These are phyloP conservation scores for Globodera ellingtonae DNA, from an alignment of 1,140 invertebrate genomes.

Conservation along the genomic window DNA sequence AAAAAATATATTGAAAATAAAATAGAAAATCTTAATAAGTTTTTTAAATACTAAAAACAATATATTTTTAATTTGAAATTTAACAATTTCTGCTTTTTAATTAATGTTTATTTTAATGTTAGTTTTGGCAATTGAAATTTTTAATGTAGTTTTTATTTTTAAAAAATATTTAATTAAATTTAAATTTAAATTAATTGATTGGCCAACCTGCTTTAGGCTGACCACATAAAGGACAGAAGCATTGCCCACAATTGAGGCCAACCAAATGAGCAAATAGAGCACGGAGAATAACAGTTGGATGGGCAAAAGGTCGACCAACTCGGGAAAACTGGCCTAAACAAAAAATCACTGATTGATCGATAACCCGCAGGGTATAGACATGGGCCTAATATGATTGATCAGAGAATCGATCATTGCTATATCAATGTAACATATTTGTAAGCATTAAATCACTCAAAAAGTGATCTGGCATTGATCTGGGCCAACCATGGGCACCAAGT, in stretches of 20 bases:
- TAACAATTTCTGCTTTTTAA: no score
- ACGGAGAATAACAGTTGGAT: conserved; percentile 59
- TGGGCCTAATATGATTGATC: no score
- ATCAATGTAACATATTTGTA: no score
- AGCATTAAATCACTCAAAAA: no score
- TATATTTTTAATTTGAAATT: conserved; percentile 6
- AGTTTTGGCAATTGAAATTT: not conserved
- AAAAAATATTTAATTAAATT: conserved; percentile 14
- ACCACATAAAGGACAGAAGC: conserved; percentile 62
- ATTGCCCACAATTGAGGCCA: conserved; percentile 58
- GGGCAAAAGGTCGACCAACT: conserved; percentile 51
- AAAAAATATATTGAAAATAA: no score
- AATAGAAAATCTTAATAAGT: no score
- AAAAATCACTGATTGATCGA: not conserved
- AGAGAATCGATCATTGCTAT: no score
- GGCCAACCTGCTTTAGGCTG: conserved; percentile 59
- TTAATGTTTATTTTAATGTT: no score
- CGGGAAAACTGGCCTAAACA: conserved; percentile 48
- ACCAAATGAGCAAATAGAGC: conserved; percentile 61
- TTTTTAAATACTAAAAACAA: not conserved
- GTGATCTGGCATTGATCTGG: no score
- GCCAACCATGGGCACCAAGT: no score
- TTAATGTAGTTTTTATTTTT: not conserved
- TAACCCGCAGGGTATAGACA: not conserved
- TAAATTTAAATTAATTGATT: conserved; percentile 30